phyloP scores from a whole-genome alignment of 2,113 vertebrate genomes.

The Echinops telfairi region DNA sequence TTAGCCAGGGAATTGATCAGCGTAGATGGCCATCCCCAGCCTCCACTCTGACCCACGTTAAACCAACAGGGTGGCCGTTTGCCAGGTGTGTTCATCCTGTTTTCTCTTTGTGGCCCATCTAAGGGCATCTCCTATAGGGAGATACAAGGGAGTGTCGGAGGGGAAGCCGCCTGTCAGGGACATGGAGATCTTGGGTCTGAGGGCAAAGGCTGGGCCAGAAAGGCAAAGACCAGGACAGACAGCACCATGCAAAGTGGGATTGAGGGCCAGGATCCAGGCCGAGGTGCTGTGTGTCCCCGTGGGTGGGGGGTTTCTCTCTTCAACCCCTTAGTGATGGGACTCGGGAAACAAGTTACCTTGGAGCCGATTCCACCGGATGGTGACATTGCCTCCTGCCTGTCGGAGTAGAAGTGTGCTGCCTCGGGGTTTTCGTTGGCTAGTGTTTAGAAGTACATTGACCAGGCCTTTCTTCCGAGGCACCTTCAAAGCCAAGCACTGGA shows the following conservation, averaged over 20 bases:
- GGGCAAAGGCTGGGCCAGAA: not conserved
- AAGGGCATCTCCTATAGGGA: not conserved
- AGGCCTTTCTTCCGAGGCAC: not conserved
- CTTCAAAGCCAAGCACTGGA: not conserved
- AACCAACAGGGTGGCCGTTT: rapidly evolving
- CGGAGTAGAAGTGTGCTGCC: not conserved
- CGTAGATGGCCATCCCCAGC: not conserved
- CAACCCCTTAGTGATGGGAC: not conserved
- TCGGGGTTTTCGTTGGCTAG: not conserved
- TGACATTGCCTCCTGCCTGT: not conserved
- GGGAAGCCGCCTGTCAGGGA: not conserved
- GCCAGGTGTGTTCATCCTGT: rapidly evolving
- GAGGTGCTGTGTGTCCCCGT: not conserved
- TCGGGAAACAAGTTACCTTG: not conserved
- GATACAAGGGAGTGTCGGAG: not conserved
- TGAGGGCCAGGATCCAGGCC: not conserved
- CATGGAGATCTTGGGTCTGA: not conserved
- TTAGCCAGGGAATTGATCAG: not conserved
- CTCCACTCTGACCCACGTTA: not conserved
- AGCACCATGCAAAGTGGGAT: not conserved
- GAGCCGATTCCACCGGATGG: not conserved
- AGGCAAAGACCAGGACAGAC: too few relatives aligned
- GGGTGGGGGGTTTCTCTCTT: not conserved
- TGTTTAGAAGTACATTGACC: not conserved
- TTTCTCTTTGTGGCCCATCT: not conserved